Evolutionary conservation across 2,797 vertebrate genomes (phyloP).

Genomic region (Taenioides sp.): DNA sequence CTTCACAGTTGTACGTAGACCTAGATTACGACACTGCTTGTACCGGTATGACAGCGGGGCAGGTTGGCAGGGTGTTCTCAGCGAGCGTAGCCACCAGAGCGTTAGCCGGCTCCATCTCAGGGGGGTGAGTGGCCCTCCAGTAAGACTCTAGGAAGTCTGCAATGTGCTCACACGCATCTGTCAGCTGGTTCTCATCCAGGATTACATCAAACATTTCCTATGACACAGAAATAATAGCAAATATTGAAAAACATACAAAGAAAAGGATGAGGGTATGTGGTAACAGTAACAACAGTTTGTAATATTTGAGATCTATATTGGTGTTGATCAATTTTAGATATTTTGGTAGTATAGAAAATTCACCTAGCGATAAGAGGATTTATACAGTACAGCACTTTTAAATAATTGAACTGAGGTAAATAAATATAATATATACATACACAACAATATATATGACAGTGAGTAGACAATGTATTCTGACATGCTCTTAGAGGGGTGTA

Average conservation of each 20-base stretch:
- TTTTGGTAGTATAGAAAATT: too few species aligned
- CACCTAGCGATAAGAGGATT: too few species aligned
- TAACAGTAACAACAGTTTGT: too few species aligned
- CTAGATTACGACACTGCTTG: not conserved
- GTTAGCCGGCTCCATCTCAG: slow-evolving; percentile 86
- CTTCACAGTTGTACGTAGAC: too few species aligned
- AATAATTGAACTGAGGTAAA: too few species aligned
- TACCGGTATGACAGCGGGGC: slow-evolving; percentile 77
- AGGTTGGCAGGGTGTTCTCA: slow-evolving; percentile 87
- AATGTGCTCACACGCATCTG: slow-evolving; percentile 96
- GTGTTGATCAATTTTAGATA: too few species aligned
- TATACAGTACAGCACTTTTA: too few species aligned
- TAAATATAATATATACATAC: too few species aligned
- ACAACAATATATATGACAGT: too few species aligned
- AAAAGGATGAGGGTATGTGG: too few species aligned
- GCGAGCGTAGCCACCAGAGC: slow-evolving; percentile 87
- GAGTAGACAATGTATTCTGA: too few species aligned
- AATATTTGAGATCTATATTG: too few species aligned
- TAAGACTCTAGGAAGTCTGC: slow-evolving; percentile 97
- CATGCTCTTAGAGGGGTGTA: not conserved
- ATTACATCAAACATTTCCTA: slow-evolving; percentile 98
- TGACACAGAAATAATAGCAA: slow-evolving; percentile 18
- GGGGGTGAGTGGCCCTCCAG: slow-evolving; percentile 95
- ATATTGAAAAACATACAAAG: not conserved
- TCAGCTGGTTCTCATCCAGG: slow-evolving; percentile 97